Conservation (phyloP, 1,140 invertebrate species). For the Procambarus virginalis region DNA sequence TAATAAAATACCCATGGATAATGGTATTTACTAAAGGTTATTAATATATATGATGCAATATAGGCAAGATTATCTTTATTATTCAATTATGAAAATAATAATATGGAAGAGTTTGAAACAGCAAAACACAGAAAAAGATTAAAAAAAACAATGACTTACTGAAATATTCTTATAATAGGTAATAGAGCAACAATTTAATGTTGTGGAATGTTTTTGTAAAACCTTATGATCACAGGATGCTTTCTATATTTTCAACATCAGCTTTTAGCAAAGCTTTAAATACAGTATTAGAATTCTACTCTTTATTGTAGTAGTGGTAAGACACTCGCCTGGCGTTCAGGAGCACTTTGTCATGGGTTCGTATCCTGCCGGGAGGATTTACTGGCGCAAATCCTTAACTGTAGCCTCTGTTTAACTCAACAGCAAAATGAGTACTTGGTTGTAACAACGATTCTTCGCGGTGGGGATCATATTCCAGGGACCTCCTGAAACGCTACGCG, state of each 20-base stretch:
- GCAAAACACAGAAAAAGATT: background rate
- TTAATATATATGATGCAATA: background rate
- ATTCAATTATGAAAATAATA: conserved; percentile 29
- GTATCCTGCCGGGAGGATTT: no score
- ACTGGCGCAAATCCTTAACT: no score
- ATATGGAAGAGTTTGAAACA: background rate
- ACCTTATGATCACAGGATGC: background rate
- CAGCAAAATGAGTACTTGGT: no score
- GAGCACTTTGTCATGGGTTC: no score
- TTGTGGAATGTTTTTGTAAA: conserved; percentile 10
- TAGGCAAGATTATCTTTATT: conserved; percentile 27
- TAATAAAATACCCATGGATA: background rate
- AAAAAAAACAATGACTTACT: no score
- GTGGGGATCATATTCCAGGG: no score
- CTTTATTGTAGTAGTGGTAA: no score
- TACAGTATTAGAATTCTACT: background rate
- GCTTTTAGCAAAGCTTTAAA: background rate
- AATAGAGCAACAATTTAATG: background rate
- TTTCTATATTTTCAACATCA: background rate
- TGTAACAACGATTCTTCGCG: no score
- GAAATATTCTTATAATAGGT: background rate
- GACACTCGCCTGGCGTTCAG: no score
- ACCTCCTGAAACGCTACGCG: no score
- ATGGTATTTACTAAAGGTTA: background rate
- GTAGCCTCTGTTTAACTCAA: no score